phyloP scores from a whole-genome alignment of 2,113 vertebrate species.

The Petromus typicus region DNA sequence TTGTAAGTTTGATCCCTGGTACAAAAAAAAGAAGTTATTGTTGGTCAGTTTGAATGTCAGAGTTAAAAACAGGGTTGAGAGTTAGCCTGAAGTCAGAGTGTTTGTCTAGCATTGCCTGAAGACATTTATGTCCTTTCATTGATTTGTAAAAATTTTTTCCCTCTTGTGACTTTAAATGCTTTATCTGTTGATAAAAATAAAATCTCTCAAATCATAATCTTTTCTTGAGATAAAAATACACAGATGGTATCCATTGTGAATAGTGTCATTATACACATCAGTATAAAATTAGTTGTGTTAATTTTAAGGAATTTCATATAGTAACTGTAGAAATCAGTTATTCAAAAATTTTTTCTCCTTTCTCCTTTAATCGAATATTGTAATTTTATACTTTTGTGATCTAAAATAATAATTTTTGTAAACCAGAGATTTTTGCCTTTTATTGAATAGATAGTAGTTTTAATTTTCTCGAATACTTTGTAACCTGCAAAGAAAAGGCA shows the following conservation, averaged over 20 bases:
- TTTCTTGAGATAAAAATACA: not conserved
- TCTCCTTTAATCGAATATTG: conserved; percentile 16
- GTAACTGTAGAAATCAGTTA: not conserved
- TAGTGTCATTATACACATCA: not conserved
- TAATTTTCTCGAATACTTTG: conserved; percentile 31
- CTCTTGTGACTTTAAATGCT: not conserved
- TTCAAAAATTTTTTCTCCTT: not conserved
- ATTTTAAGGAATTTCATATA: not conserved
- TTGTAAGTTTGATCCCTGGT: no score
- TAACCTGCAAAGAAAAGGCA: conserved; percentile 36
- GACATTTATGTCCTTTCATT: not conserved
- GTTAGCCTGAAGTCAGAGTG: not conserved
- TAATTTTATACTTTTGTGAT: conserved; percentile 55
- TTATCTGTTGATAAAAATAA: not conserved
- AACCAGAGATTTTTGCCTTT: conserved; percentile 17
- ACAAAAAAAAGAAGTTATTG: conserved; percentile 29
- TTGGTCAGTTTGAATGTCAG: conserved; percentile 4
- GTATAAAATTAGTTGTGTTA: not conserved
- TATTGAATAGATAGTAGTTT: not conserved
- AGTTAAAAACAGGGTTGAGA: not conserved
- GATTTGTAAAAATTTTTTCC: not conserved
- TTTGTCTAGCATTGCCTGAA: not conserved
- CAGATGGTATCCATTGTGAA: not conserved
- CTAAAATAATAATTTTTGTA: conserved; percentile 24
- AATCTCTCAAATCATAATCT: not conserved